Base-by-base conservation (phyloP, 2,888 invertebrate species). In the Zhengitettix transpicula region DNA sequence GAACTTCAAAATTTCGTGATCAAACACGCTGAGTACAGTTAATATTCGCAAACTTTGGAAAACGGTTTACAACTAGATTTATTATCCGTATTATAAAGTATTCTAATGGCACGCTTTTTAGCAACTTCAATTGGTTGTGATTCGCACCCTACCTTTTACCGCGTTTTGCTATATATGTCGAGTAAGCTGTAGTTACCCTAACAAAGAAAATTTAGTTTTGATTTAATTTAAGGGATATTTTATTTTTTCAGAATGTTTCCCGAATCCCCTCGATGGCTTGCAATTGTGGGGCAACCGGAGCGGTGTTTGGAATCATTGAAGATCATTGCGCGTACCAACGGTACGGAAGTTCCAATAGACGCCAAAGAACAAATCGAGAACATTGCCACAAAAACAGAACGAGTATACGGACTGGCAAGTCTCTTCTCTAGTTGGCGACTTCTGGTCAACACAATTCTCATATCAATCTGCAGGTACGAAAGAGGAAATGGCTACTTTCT, bases 261-360 rank as follows among this genome's bases (percentile, higher is more conserved):
- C 63, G 83, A 83, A 73, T 83, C 83, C 54, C 83, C 83, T 5
- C 75, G 81, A 62, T 83, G 83, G 83, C 73, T 82, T 65, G 78
- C 78, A 70, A 75, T 77, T 63, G 75, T 76, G 67, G 77, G 76
- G 52, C 76, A 76, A 63, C 72, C 74, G 53, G 70, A 72, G 65
- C 71, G 73, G 62, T 79, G 80, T 64, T 66, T 79, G 54, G 70
- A 70, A 55, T 72, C 75, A 67, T 70, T 83, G 60, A 74, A 76
- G 67, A 71, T 71, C 65, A 81, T 83, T 61, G 80, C 81, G 16
- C 74, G 72, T 69, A 68, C 70, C 40, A 83, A 83, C 70, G 75
- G 77, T 12, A 76, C 71, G 12, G 68, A 67, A 57, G 69, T 81
- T 44, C 69, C 76, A 60, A 64, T 68, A 40, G 73, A 75, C 59